These are phyloP conservation scores for Hesperophylax magnus DNA, from an alignment of 1,140 invertebrate genomes.

Conservation along the genomic window DNA sequence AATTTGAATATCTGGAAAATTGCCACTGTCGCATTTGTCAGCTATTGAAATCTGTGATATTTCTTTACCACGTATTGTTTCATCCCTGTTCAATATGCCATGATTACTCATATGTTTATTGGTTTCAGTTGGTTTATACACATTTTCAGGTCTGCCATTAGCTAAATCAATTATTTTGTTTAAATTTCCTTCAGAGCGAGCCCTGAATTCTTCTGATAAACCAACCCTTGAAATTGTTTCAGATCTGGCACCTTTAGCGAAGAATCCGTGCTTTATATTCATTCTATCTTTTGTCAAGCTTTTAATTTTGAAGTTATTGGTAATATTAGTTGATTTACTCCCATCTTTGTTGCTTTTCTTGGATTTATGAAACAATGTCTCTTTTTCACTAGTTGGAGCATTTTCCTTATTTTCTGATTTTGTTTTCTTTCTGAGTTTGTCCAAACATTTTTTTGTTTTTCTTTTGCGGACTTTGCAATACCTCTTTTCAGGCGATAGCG, in stretches of 20 bases:
- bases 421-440: conserved; percentile 62
- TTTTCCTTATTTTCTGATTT: conserved; percentile 38
- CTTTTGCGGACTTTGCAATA: conserved; percentile 56
- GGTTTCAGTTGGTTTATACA: neutral
- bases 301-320: conserved; percentile 5
- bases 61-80: neutral
- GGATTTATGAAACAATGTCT: neutral
- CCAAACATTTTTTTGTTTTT: conserved; percentile 62
- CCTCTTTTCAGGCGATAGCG: conserved; percentile 31
- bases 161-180: conserved; percentile 51
- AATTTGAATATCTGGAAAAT: neutral
- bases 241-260: conserved; percentile 62
- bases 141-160: conserved; percentile 24
- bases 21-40: neutral
- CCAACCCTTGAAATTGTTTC: conserved; percentile 61
- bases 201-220: conserved; percentile 54
- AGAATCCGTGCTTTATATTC: conserved; percentile 53
- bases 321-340: conserved; percentile 4
- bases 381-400: neutral
- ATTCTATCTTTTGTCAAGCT: conserved; percentile 54
- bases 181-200: conserved; percentile 49
- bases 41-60: neutral
- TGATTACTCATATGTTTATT: too few relatives aligned
- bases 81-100: neutral
- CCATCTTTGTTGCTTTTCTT: neutral